Evolutionary conservation across 2,888 invertebrate genomes (phyloP).

Genomic region (Eudasyphora cyanicolor): DNA sequence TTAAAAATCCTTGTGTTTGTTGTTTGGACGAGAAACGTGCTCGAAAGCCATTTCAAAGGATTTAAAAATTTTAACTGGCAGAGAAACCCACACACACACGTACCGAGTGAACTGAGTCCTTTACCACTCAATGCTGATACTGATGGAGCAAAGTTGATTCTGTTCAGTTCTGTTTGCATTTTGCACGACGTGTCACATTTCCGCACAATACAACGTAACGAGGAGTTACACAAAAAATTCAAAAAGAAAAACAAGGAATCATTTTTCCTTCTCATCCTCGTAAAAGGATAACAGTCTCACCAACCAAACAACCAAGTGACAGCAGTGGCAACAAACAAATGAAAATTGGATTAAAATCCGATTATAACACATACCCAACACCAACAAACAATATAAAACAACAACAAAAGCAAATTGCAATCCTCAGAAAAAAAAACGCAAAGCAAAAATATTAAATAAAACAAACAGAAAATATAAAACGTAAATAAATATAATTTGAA

Average conservation of each 20-base stretch:
- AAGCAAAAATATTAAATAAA: conserved; percentile 21
- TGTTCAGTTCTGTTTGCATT: conserved; percentile 41
- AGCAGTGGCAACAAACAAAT: conserved; percentile 26
- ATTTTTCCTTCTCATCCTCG: conserved; percentile 5
- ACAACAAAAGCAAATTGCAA: conserved; percentile 15
- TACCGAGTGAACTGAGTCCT: not conserved
- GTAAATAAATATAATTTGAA: not conserved
- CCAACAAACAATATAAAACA: conserved; percentile 57
- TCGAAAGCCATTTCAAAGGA: conserved; percentile 61
- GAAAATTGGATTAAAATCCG: conserved; percentile 50
- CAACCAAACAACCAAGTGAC: conserved; percentile 38
- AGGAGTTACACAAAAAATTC: not conserved
- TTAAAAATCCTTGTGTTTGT: conserved; percentile 48
- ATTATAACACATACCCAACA: conserved; percentile 58
- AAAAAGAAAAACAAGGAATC: not conserved
- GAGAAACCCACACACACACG: not conserved
- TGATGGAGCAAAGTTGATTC: not conserved
- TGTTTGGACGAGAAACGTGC: conserved; percentile 58
- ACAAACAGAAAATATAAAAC: conserved; percentile 13
- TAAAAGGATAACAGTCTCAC: not conserved
- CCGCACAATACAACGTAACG: conserved; percentile 13
- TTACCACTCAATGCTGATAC: not conserved
- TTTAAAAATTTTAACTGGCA: conserved; percentile 50
- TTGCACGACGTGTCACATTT: conserved; percentile 55
- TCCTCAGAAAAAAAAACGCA: not conserved